Percentiles rank a stretch among this genome's conserved stretches.
Conservation (phyloP, 2,113 vertebrate genomes). For the Gallinago undulata region DNA sequence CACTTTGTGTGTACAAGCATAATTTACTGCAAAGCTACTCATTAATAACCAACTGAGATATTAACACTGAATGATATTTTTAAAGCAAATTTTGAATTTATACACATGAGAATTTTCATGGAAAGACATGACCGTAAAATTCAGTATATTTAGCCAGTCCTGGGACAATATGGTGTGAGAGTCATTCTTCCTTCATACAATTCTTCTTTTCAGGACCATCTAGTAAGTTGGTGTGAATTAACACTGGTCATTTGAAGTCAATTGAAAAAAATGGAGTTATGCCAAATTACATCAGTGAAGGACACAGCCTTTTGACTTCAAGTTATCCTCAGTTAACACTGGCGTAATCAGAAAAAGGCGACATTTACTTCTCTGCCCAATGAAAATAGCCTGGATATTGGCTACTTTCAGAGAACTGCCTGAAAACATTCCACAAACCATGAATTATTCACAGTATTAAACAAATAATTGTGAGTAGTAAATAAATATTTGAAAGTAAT, state of each 20-base stretch:
- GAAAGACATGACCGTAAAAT: not conserved
- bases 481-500: conserved; percentile 69
- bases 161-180: conserved; percentile 35
- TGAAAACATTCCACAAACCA: conserved; percentile 60
- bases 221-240: conserved; percentile 48
- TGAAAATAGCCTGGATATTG: conserved; percentile 56
- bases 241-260: conserved; percentile 55
- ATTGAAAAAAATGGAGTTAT: conserved; percentile 14
- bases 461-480: conserved; percentile 69
- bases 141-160: not conserved
- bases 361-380: conserved; percentile 54
- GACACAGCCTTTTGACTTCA: conserved; percentile 59
- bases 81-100: not conserved
- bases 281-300: conserved; percentile 57
- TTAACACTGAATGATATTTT: not conserved
- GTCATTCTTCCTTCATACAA: not conserved
- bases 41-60: not conserved
- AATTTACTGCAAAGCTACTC: not conserved
- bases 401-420: conserved; percentile 55
- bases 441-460: conserved; percentile 66
- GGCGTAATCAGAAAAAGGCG: conserved; percentile 53
- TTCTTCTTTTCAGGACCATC: conserved; percentile 47
- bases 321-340: conserved; percentile 68
- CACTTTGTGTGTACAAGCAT: not conserved
- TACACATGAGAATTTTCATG: not conserved